These are phyloP conservation scores for Grallaria varia DNA, from an alignment of 2,113 vertebrate genomes.

Conservation along the genomic window DNA sequence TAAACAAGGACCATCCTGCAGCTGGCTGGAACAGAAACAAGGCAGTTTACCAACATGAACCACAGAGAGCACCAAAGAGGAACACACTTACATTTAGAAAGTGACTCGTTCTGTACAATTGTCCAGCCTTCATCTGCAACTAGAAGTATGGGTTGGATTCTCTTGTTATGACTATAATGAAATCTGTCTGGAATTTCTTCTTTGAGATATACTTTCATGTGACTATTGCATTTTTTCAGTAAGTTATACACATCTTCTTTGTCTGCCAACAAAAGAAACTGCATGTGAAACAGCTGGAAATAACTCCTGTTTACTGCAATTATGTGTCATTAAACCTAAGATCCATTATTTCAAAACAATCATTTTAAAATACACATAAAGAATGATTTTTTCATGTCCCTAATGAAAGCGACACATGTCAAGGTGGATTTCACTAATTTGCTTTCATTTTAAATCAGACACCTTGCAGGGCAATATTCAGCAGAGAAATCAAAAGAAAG, in stretches of 20 bases:
- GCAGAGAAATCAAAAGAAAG: not conserved
- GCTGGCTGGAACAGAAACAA: not conserved
- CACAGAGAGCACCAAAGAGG: not conserved
- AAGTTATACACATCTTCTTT: constrained; percentile 66
- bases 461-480: not conserved
- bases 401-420: not conserved
- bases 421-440: not conserved
- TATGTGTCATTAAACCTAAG: not conserved
- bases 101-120: constrained; percentile 77
- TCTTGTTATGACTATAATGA: constrained; percentile 84
- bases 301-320: not conserved
- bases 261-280: constrained; percentile 63
- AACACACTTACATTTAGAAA: constrained; percentile 75
- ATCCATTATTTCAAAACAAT: not conserved
- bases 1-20: not conserved
- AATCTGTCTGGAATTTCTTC: constrained; percentile 84
- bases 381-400: not conserved
- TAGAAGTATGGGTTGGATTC: constrained; percentile 88
- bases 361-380: not conserved
- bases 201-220: constrained; percentile 90
- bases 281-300: not conserved
- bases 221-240: constrained; percentile 75
- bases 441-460: not conserved
- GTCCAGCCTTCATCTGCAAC: constrained; percentile 96
- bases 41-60: not conserved